Conservation (phyloP, 1,140 invertebrate genomes). For the Bombyx mandarina region DNA sequence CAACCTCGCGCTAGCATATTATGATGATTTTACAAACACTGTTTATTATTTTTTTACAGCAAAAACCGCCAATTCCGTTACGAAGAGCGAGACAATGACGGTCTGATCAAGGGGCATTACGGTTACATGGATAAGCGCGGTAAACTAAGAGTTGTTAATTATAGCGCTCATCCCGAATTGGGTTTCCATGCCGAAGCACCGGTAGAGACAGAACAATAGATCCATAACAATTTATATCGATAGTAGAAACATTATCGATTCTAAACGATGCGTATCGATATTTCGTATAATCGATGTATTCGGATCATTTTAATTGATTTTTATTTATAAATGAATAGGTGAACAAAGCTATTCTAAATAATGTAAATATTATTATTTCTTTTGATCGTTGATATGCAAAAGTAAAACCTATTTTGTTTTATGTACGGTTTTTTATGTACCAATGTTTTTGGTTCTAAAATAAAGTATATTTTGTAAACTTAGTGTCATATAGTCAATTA, state of each 20-base stretch:
- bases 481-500: conserved; percentile 4
- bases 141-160: conserved; percentile 84
- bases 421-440: neutral
- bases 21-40: no score
- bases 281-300: no score
- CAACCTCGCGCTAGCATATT: no score
- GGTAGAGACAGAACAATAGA: conserved; percentile 31
- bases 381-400: neutral
- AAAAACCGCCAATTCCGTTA: conserved; percentile 86
- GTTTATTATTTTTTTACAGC: conserved; percentile 57
- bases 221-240: neutral
- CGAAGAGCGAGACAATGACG: conserved; percentile 83
- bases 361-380: no score
- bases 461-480: conserved; percentile 1
- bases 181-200: conserved; percentile 76
- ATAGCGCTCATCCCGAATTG: conserved; percentile 78
- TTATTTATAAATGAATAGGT: no score
- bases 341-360: no score
- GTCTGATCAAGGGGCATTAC: conserved; percentile 85
- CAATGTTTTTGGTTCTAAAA: neutral
- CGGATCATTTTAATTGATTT: no score
- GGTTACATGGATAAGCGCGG: conserved; percentile 86
- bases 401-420: neutral
- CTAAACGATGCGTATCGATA: no score
- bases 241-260: no score